Conservation (phyloP, 2,888 invertebrate species). For the Heteromyza rotundicornis region DNA sequence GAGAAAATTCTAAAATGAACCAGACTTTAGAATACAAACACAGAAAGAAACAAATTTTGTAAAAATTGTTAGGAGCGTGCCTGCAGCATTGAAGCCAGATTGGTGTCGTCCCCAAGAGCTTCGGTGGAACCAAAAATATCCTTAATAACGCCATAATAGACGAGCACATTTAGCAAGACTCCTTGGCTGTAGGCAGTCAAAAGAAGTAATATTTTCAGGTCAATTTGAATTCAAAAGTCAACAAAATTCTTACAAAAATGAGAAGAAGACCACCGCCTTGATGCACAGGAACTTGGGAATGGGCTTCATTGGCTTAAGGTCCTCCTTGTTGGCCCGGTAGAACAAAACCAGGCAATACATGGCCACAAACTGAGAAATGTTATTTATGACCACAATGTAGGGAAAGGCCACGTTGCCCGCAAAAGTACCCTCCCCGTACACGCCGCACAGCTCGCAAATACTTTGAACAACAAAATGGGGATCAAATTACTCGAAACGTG, state of each 20-base stretch:
- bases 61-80: too few species aligned
- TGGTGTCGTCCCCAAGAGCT: conserved; percentile 70
- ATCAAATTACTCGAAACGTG: too few species aligned
- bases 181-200: conserved; percentile 77
- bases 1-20: conserved; percentile 83
- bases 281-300: conserved; percentile 95
- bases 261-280: conserved; percentile 96
- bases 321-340: conserved; percentile 83
- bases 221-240: conserved; percentile 4
- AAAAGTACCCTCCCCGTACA: conserved; percentile 93
- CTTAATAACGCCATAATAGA: conserved; percentile 81
- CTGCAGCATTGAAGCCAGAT: conserved; percentile 83
- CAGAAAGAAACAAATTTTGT: not conserved
- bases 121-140: conserved; percentile 75
- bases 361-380: conserved; percentile 92
- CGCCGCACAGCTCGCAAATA: conserved; percentile 82
- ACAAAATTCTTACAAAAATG: conserved; percentile 87
- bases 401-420: conserved; percentile 85
- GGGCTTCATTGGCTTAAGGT: conserved; percentile 90
- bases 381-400: conserved; percentile 87
- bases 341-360: conserved; percentile 96
- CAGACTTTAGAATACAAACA: not conserved
- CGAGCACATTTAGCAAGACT: conserved; percentile 84
- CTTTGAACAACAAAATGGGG: too few species aligned
- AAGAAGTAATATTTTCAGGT: not conserved